These are phyloP conservation scores for Orthosia cruda DNA, from an alignment of 2,888 invertebrate species.

Conservation along the genomic window DNA sequence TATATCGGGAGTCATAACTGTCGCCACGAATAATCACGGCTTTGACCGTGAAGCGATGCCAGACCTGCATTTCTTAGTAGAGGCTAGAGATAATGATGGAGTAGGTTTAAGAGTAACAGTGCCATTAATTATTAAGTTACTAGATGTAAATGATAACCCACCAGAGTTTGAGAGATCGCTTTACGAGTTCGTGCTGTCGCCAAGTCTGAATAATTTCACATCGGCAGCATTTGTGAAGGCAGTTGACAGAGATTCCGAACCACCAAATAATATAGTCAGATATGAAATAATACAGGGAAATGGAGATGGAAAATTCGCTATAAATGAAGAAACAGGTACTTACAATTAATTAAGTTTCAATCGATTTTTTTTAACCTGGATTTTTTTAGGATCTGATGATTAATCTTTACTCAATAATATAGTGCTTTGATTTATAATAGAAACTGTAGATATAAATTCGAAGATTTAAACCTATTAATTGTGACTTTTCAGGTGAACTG, in stretches of 20 bases:
- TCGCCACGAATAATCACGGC: conserved; percentile 94
- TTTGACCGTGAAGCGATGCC: conserved; percentile 96
- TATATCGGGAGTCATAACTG: conserved; percentile 95
- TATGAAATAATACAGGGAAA: conserved; percentile 96
- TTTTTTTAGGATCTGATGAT: no score
- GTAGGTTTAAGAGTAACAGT: conserved; percentile 95
- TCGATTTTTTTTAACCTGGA: no score
- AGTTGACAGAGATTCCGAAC: conserved; percentile 95
- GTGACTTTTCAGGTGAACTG: conserved; percentile 91
- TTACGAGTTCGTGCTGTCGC: conserved; percentile 96
- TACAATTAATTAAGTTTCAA: neutral
- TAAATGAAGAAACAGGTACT: conserved; percentile 94
- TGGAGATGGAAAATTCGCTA: conserved; percentile 94
- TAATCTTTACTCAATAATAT: no score
- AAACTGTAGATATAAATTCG: neutral
- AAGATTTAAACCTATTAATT: conserved; percentile 1
- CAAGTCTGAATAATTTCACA: conserved; percentile 95
- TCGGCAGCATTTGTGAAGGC: conserved; percentile 96
- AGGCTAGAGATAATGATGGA: conserved; percentile 97
- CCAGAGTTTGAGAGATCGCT: conserved; percentile 95
- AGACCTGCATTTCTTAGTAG: conserved; percentile 95
- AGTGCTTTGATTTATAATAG: no score
- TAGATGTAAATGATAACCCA: conserved; percentile 96
- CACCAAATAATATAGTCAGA: conserved; percentile 96
- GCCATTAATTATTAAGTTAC: conserved; percentile 94